Percentiles rank a stretch among this genome's conserved stretches.
Evolutionary conservation across 2,113 vertebrate genomes (phyloP).

Genomic region (Cavia aperea): DNA sequence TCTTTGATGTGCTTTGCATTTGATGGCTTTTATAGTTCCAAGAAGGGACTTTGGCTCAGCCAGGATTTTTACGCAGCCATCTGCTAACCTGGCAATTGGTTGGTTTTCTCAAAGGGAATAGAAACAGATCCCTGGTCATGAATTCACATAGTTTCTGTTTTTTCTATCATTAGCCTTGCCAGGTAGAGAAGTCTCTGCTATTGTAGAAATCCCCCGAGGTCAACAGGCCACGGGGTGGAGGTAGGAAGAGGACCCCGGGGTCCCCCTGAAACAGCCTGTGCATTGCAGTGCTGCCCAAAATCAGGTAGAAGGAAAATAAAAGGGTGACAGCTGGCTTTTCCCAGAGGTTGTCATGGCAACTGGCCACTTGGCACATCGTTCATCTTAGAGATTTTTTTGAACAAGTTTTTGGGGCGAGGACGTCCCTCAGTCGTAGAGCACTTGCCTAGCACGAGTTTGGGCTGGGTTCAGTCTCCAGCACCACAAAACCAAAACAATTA

Average conservation of each 20-base stretch:
- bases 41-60: conserved; percentile 35
- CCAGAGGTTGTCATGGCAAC: background rate
- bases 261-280: background rate
- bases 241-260: background rate
- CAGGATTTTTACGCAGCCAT: background rate
- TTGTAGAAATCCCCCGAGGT: background rate
- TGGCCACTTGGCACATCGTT: background rate
- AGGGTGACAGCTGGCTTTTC: background rate
- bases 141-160: background rate
- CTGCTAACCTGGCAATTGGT: background rate
- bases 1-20: conserved; percentile 30
- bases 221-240: background rate
- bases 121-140: background rate
- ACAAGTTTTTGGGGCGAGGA: background rate
- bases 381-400: background rate
- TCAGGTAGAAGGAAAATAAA: background rate
- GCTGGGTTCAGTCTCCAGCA: background rate
- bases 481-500: background rate
- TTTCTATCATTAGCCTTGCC: fast-evolving
- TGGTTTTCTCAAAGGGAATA: background rate
- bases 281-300: background rate
- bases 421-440: background rate
- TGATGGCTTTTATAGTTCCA: conserved; percentile 44
- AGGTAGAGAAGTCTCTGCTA: background rate
- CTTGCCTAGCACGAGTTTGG: background rate